Base-by-base conservation (phyloP, 1,140 invertebrate genomes). In the Cotesia chilonis region DNA sequence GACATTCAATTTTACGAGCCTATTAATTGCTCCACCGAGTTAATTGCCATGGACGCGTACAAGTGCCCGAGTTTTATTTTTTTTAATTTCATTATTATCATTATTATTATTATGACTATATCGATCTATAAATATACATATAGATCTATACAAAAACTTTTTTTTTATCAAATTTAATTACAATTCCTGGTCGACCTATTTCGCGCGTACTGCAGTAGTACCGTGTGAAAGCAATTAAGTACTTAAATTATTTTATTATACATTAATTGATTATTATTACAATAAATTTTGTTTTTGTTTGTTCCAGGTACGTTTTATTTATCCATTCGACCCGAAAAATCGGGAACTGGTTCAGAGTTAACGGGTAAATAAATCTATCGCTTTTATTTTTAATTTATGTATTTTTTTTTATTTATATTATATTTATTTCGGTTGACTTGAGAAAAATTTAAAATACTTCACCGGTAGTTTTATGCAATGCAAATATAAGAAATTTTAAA, bases 281-380 rank as follows among this genome's bases (percentile, higher is more conserved):
- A n/a, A 9, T 10, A 28, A 65, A 6, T 63, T 4, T 59, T 38
- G 41, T 68, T 75, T 61, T 71, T 74, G 35, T 72, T n/a, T 75
- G 74, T 75, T 75, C 2, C 71, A 75, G 74, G 74, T 76, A 76
- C 69, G 65, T 68, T 68, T 54, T 60, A 47, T 47, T 47, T 9
- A 5, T 47, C 41, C 10, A 6, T 3, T 47, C 6, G 10, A 9
- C 10, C 6, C 6, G 5, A 47, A 47, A 47, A 47, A 47, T 9
- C 41, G 10, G 41, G 41, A 9, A 6, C 6, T 6, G 10, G 41
- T 10, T 9, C 5, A 47, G 7, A 47, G 10, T 47, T 2, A 7
- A 10, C 4, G 41, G 10, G 41, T 4, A 28, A 28, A 28, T 28
- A 28, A 28, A 28, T 28, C 28, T 28, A 28, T 28, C 1, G 3